Percentiles rank a stretch among this genome's conserved stretches.
Evolutionary conservation across 2,113 vertebrate genomes (phyloP).

Genomic region (Tachysurus vachellii): DNA sequence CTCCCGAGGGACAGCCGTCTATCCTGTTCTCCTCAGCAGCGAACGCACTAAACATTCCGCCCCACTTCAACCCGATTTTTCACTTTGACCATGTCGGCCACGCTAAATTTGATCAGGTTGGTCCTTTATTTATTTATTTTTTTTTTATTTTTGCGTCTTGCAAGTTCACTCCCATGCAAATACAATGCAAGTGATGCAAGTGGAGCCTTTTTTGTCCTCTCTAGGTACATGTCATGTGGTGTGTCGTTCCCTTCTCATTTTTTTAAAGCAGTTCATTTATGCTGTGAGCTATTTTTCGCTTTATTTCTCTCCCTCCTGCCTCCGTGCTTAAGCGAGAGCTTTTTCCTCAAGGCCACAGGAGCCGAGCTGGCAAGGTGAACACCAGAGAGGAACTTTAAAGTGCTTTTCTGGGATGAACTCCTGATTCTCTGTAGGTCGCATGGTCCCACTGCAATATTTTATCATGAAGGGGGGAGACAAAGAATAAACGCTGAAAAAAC

Average conservation of each 20-base stretch:
- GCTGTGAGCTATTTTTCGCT: constrained; percentile 41
- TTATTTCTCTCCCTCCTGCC: not conserved
- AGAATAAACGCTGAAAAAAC: constrained; percentile 58
- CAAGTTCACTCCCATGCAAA: not conserved
- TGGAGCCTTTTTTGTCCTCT: not conserved
- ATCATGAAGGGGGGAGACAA: constrained; percentile 60
- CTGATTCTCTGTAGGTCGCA: constrained; percentile 68
- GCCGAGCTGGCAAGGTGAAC: constrained; percentile 62
- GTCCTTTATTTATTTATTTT: constrained; percentile 51
- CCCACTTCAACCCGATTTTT: constrained; percentile 81
- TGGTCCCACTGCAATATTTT: constrained; percentile 63
- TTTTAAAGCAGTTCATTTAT: constrained; percentile 48
- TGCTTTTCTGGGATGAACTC: constrained; percentile 68
- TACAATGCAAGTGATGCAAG: not conserved
- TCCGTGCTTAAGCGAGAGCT: constrained; percentile 42
- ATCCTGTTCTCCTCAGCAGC: constrained; percentile 62
- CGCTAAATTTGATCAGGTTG: constrained; percentile 84
- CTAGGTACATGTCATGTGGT: constrained; percentile 16
- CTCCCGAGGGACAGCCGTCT: constrained; percentile 40
- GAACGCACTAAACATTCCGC: constrained; percentile 49
- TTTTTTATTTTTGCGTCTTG: not conserved
- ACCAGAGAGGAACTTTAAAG: constrained; percentile 60
- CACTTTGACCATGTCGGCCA: constrained; percentile 76
- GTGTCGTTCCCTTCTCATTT: constrained; percentile 15
- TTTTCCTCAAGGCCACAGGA: constrained; percentile 65